Evolutionary conservation across 2,888 invertebrate species (phyloP).

Genomic region (Aphodius granarius): DNA sequence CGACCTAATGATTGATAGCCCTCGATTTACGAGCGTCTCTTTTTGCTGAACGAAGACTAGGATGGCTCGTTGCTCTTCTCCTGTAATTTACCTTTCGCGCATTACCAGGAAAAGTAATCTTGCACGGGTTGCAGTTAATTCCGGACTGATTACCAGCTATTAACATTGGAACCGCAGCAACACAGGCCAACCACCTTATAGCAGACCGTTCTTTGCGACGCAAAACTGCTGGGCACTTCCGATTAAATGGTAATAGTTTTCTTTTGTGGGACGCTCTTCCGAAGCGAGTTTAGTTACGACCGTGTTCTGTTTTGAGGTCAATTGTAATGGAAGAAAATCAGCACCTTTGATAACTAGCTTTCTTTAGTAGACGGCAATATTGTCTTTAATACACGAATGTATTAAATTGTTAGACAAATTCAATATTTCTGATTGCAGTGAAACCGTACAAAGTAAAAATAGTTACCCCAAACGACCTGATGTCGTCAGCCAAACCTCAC

Average conservation of each 20-base stretch:
- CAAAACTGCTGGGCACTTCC: background rate
- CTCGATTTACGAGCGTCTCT: background rate
- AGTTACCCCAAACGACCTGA: slow-evolving; percentile 69
- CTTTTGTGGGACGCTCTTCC: background rate
- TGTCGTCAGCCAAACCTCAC: slow-evolving; percentile 74
- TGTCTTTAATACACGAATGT: no score
- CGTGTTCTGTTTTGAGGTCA: background rate
- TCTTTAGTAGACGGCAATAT: no score
- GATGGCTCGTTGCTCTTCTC: background rate
- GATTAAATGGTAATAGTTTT: background rate
- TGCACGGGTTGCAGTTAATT: background rate
- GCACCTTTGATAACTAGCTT: no score
- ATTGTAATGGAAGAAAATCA: no score
- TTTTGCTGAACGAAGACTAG: background rate
- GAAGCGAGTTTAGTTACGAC: background rate
- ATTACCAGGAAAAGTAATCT: background rate
- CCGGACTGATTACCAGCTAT: background rate
- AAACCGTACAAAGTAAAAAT: slow-evolving; percentile 78
- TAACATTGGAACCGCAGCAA: background rate
- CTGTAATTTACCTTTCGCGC: background rate
- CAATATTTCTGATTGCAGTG: slow-evolving; percentile 57
- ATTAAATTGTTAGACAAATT: no score
- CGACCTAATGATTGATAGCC: background rate
- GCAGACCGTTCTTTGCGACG: background rate
- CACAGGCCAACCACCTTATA: background rate